Percentiles rank a stretch among this genome's conserved stretches.
phyloP scores from a whole-genome alignment of 2,113 vertebrate genomes.

The Cariama cristata region DNA sequence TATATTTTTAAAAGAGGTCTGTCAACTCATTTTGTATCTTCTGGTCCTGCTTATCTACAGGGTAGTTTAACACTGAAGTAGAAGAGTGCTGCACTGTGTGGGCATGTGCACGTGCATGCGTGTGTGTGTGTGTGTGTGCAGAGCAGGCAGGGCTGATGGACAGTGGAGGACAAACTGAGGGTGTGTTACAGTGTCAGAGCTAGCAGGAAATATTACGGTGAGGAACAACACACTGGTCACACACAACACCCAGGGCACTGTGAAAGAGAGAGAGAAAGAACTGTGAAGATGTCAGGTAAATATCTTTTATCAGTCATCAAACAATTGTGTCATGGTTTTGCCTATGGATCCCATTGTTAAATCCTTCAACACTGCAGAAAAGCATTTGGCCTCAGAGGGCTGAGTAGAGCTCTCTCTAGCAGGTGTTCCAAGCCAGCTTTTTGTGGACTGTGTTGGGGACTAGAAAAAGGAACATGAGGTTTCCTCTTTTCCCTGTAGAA shows the following conservation, averaged over 20 bases:
- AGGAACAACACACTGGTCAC: background rate
- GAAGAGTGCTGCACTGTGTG: background rate
- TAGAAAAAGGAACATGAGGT: background rate
- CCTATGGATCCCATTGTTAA: background rate
- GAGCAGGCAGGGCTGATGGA: background rate
- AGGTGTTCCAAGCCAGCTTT: background rate
- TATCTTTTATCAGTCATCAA: background rate
- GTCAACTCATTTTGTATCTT: background rate
- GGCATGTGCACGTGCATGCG: fast-evolving
- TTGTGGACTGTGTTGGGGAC: background rate
- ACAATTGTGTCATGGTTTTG: background rate
- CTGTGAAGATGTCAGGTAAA: background rate
- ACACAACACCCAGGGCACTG: background rate
- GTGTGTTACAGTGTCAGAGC: background rate
- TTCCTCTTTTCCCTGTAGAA: background rate
- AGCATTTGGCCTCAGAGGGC: background rate
- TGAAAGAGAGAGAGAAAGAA: background rate
- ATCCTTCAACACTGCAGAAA: background rate
- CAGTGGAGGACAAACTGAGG: background rate
- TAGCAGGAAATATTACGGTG: background rate
- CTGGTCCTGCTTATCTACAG: background rate
- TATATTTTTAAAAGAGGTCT: background rate
- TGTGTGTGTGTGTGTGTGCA: background rate
- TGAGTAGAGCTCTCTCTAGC: background rate
- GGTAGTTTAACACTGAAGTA: background rate